phyloP scores from a whole-genome alignment of 2,888 invertebrate genomes.

The Drosophila suboccidentalis region DNA sequence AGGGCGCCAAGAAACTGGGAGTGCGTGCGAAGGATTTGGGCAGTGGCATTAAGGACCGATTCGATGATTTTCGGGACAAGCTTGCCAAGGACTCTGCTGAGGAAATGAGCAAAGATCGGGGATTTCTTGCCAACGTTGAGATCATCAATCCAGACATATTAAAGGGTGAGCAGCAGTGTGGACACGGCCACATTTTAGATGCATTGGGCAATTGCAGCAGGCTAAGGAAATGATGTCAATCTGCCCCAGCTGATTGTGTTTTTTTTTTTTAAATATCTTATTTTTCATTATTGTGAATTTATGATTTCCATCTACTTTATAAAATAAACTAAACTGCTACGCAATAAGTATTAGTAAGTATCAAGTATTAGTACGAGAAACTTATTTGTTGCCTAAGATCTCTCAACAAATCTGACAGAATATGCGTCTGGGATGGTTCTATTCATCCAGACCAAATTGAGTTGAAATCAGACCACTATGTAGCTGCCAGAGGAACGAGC shows the following conservation, averaged over 20 bases:
- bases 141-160: conserved; percentile 82
- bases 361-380: no score
- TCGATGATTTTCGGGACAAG: conserved; percentile 80
- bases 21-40: conserved; percentile 81
- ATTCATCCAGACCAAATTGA: no score
- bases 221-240: conserved; percentile 70
- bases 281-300: conserved; percentile 2
- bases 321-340: background rate
- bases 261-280: conserved; percentile 6
- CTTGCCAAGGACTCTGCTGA: conserved; percentile 75
- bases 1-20: conserved; percentile 79
- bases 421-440: no score
- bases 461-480: no score
- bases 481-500: no score
- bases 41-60: conserved; percentile 76
- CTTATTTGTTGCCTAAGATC: no score
- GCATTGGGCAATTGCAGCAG: conserved; percentile 84
- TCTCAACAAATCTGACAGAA: no score
- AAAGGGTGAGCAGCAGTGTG: conserved; percentile 83
- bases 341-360: no score
- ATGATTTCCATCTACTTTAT: background rate
- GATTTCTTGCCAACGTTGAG: conserved; percentile 79
- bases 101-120: conserved; percentile 63
- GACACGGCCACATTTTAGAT: conserved; percentile 83
- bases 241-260: background rate